These are phyloP conservation scores for Tachyglossus aculeatus DNA, from an alignment of 2,797 vertebrate species.

Conservation along the genomic window DNA sequence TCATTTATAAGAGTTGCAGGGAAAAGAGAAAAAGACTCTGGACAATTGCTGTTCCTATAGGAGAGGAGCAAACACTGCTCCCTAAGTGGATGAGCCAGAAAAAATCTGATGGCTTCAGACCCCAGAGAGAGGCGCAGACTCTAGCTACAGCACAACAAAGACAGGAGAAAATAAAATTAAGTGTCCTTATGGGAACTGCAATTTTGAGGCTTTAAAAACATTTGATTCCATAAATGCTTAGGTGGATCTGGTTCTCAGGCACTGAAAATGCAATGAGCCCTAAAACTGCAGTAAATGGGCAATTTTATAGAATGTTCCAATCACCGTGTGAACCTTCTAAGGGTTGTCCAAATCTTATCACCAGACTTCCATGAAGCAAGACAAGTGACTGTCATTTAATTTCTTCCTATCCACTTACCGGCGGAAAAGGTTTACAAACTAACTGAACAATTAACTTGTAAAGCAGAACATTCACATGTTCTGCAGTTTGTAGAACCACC, in stretches of 20 bases:
- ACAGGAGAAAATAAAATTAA: conserved; percentile 55
- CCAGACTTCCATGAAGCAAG: conserved; percentile 9
- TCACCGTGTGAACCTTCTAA: background rate
- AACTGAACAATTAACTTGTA: too few relatives aligned
- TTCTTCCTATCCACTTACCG: too few relatives aligned
- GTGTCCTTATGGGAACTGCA: conserved; percentile 28
- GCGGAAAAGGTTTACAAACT: too few relatives aligned
- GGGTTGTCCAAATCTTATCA: conserved; percentile 4
- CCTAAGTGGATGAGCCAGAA: conserved; percentile 1
- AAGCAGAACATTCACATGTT: too few relatives aligned
- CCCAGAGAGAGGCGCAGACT: conserved; percentile 17
- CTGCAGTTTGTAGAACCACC: too few relatives aligned
- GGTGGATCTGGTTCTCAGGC: background rate
- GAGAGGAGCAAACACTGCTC: conserved; percentile 30
- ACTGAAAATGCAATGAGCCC: background rate
- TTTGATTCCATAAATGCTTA: conserved; percentile 23
- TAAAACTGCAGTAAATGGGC: background rate
- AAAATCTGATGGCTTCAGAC: conserved; percentile 10
- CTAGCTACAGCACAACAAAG: conserved; percentile 40
- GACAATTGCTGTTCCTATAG: background rate
- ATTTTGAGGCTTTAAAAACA: conserved; percentile 10
- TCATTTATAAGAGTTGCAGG: too few relatives aligned
- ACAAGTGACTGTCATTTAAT: too few relatives aligned
- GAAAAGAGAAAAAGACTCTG: conserved; percentile 31
- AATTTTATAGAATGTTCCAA: background rate